Percentiles rank a stretch among this genome's conserved stretches.
These are phyloP conservation scores for Lottia gigantea DNA, from an alignment of 2,888 invertebrate genomes.

Conservation along the genomic window DNA sequence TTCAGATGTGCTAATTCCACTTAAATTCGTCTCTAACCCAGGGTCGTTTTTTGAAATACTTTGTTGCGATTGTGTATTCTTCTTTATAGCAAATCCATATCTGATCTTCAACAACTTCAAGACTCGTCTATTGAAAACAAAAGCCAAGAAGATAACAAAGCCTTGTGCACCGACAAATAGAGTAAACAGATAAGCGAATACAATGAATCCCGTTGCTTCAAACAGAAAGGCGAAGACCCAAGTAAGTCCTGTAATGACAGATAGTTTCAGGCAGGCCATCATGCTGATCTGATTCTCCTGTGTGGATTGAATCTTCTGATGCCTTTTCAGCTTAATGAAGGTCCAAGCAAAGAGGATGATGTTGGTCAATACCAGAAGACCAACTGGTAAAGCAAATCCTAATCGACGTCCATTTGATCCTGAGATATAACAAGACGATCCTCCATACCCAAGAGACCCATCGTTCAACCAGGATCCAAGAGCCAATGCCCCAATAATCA, in stretches of 20 bases:
- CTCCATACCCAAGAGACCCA: conserved; percentile 1
- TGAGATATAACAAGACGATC: conserved; percentile 14
- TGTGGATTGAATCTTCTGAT: background rate
- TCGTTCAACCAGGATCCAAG: background rate
- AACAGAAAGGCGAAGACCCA: conserved; percentile 25
- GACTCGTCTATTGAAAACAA: conserved; percentile 19
- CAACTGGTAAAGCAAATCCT: conserved; percentile 20
- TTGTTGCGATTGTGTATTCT: too few relatives aligned
- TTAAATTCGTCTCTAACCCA: too few relatives aligned
- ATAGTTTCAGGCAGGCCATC: conserved; percentile 21
- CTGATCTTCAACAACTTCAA: background rate
- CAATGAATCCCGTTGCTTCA: background rate
- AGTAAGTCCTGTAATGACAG: conserved; percentile 22
- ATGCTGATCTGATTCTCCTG: conserved; percentile 8
- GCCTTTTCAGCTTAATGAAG: conserved; percentile 9
- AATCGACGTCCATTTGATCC: background rate
- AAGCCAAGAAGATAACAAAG: conserved; percentile 21
- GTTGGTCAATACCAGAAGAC: conserved; percentile 12
- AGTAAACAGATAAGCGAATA: conserved; percentile 14
- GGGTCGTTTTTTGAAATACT: too few relatives aligned
- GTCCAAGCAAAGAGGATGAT: conserved; percentile 19
- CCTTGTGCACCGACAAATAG: conserved; percentile 19
- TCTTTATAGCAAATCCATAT: too few relatives aligned
- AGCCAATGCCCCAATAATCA: background rate
- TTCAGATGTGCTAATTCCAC: too few relatives aligned